Conservation (phyloP, 2,113 vertebrate species). For the Lagopus muta region DNA sequence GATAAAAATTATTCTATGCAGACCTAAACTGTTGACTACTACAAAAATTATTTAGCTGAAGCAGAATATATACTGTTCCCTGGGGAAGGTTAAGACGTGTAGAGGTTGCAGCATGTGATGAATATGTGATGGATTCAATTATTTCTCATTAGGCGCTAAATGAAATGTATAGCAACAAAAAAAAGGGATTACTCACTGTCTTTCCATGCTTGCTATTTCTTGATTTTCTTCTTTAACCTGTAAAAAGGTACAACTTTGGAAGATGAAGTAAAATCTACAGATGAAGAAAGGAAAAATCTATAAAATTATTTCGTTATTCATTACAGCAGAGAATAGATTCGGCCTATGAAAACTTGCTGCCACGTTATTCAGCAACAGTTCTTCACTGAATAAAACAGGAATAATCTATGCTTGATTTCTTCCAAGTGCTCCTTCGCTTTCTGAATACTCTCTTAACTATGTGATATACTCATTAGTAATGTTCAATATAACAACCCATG, state of each 20-base stretch:
- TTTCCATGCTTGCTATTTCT: slow-evolving; percentile 96
- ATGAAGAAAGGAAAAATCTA: background rate
- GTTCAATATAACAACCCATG: background rate
- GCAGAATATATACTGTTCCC: background rate
- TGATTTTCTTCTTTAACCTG: slow-evolving; percentile 97
- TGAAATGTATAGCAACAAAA: background rate
- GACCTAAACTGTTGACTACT: background rate
- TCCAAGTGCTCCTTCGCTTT: background rate
- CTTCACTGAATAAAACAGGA: background rate
- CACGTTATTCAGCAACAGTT: background rate
- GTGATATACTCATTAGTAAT: background rate
- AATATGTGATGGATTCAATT: background rate
- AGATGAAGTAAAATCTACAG: background rate
- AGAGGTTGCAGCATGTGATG: background rate
- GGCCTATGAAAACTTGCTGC: background rate
- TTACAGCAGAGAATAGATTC: background rate
- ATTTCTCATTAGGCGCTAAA: background rate
- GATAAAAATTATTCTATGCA: background rate
- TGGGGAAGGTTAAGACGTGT: background rate
- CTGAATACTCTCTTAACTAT: background rate
- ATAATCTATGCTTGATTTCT: background rate
- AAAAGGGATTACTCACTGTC: slow-evolving; percentile 83
- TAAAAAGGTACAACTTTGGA: background rate
- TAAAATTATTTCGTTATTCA: background rate
- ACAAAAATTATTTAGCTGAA: background rate